These are phyloP conservation scores for Drosophila malerkotliana DNA, from an alignment of 1,140 invertebrate species.

Conservation along the genomic window DNA sequence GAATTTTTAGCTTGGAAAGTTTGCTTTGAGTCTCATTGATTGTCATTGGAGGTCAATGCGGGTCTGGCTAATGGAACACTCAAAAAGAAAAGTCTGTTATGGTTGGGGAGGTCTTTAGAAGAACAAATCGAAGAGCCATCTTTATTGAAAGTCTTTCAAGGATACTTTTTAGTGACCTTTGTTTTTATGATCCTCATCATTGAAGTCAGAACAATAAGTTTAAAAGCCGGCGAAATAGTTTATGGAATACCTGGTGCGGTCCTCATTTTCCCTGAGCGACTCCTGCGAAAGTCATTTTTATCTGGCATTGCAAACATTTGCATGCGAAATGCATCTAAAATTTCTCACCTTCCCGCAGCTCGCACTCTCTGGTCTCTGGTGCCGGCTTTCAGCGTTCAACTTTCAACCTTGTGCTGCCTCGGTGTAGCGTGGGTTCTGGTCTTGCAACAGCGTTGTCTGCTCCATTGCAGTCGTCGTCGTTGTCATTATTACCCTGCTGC, in stretches of 20 bases:
- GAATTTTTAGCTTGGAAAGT: constrained; percentile 23
- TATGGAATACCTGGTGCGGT: constrained; percentile 49
- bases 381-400: constrained; percentile 29
- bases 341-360: constrained; percentile 43
- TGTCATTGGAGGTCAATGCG: constrained; percentile 48
- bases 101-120: neutral
- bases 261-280: constrained; percentile 27
- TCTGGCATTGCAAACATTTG: constrained; percentile 74
- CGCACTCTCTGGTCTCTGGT: constrained; percentile 27
- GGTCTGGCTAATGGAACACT: constrained; percentile 33
- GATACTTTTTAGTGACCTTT: neutral
- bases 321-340: constrained; percentile 76
- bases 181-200: neutral
- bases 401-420: constrained; percentile 35
- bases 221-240: constrained; percentile 23
- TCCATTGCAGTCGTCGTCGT: constrained; percentile 70
- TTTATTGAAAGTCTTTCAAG: neutral
- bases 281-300: constrained; percentile 64
- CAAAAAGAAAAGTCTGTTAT: neutral
- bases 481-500: constrained; percentile 79
- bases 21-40: constrained; percentile 43
- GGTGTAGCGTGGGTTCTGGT: constrained; percentile 18
- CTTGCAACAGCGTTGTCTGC: constrained; percentile 51
- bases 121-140: neutral
- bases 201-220: constrained; percentile 1